Percentiles rank a stretch among this genome's conserved stretches.
Evolutionary conservation across 2,888 invertebrate species (phyloP).

Genomic region (Idaea straminata): DNA sequence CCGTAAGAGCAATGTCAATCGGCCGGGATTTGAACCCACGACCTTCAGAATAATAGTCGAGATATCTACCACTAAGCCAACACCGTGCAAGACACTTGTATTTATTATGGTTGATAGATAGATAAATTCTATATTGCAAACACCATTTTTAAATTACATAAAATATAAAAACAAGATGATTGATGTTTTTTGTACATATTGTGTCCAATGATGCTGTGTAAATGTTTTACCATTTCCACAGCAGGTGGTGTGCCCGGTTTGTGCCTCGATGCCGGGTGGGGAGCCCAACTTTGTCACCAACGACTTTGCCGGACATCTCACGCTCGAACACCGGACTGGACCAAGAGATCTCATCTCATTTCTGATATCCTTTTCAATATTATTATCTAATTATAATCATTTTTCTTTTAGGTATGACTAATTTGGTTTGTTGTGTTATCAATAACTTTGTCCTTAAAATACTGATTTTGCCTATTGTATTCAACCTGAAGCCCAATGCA

Average conservation of each 20-base stretch:
- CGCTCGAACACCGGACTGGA: conserved; percentile 94
- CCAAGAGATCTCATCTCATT: conserved; percentile 95
- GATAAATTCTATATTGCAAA: too few relatives aligned
- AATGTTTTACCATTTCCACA: conserved; percentile 7
- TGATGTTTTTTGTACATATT: not conserved
- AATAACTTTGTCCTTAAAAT: not conserved
- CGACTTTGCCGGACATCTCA: conserved; percentile 98
- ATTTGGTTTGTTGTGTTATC: too few relatives aligned
- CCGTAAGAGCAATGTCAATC: too few relatives aligned
- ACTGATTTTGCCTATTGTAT: not conserved
- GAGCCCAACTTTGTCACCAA: conserved; percentile 99
- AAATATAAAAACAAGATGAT: too few relatives aligned
- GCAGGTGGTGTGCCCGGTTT: conserved; percentile 95
- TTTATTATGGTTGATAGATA: too few relatives aligned
- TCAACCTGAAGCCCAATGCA: not conserved
- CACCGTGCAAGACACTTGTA: too few relatives aligned
- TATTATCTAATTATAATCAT: not conserved
- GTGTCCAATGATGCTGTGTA: conserved; percentile 1
- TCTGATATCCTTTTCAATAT: conserved; percentile 85
- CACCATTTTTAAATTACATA: too few relatives aligned
- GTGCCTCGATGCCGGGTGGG: conserved; percentile 97
- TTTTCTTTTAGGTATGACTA: too few relatives aligned
- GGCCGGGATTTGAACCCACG: too few relatives aligned
- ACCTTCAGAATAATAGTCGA: too few relatives aligned
- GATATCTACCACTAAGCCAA: too few relatives aligned